Percentiles rank a stretch among this genome's conserved stretches.
phyloP scores from a whole-genome alignment of 2,888 invertebrate genomes.

The Phalera bucephala region DNA sequence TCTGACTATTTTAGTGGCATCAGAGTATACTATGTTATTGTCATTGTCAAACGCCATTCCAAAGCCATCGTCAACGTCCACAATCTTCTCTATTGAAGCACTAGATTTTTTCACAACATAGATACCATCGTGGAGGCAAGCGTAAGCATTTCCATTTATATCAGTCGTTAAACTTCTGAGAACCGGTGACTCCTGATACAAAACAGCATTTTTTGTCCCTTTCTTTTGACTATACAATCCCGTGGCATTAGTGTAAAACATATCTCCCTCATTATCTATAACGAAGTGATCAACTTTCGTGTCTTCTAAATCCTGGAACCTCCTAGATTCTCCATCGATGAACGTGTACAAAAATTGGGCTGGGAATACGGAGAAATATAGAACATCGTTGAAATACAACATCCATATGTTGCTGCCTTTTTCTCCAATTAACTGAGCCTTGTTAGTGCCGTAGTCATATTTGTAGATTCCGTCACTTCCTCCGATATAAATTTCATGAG shows the following conservation, averaged over 20 bases:
- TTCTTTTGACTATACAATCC: constrained; percentile 58
- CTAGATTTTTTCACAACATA: constrained; percentile 44
- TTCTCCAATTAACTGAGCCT: constrained; percentile 43
- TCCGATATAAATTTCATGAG: constrained; percentile 58
- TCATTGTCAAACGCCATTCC: constrained; percentile 63
- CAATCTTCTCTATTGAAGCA: constrained; percentile 37
- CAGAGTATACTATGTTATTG: constrained; percentile 61
- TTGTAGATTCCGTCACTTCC: constrained; percentile 62
- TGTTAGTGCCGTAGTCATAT: constrained; percentile 48
- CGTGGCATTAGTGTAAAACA: constrained; percentile 58
- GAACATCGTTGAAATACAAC: constrained; percentile 54
- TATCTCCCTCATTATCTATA: constrained; percentile 51
- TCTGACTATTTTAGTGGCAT: constrained; percentile 42
- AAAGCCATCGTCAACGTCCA: constrained; percentile 52
- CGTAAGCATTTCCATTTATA: constrained; percentile 47
- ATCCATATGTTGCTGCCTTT: constrained; percentile 54
- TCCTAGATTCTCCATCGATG: constrained; percentile 38
- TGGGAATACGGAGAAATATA: constrained; percentile 60
- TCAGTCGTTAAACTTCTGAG: constrained; percentile 53
- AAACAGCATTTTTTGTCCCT: constrained; percentile 47
- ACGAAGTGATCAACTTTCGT: constrained; percentile 62
- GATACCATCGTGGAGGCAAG: constrained; percentile 54
- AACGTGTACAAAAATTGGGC: constrained; percentile 53
- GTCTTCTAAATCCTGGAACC: constrained; percentile 60
- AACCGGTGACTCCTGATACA: constrained; percentile 31